Evolutionary conservation across 2,888 invertebrate genomes (phyloP).

Genomic region (Heteromyza rotundicornis): DNA sequence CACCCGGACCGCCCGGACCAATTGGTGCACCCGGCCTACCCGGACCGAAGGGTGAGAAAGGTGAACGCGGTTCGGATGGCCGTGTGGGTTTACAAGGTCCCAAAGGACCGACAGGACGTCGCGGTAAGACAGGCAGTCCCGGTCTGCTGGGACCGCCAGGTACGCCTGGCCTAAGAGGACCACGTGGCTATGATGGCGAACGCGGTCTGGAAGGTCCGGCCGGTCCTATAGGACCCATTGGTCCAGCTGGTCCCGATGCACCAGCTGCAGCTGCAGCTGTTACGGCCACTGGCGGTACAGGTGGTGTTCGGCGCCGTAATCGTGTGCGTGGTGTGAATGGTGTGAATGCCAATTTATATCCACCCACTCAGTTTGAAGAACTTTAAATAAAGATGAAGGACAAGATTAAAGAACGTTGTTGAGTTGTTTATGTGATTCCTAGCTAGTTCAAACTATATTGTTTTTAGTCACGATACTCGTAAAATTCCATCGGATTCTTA

Average conservation of each 20-base stretch:
- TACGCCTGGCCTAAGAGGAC: slow-evolving; percentile 24
- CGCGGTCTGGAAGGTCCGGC: slow-evolving; percentile 30
- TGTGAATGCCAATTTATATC: too few species aligned
- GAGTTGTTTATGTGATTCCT: too few species aligned
- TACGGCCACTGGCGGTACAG: neutral
- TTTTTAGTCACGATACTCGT: too few species aligned
- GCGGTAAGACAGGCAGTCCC: slow-evolving; percentile 28
- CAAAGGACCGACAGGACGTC: slow-evolving; percentile 24
- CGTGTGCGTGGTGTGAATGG: too few species aligned
- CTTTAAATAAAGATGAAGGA: too few species aligned
- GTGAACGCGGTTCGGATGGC: slow-evolving; percentile 27
- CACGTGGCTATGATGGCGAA: slow-evolving; percentile 33
- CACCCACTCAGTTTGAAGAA: too few species aligned
- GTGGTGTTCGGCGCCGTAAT: neutral
- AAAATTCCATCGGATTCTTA: too few species aligned
- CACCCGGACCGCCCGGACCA: slow-evolving; percentile 28
- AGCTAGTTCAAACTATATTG: too few species aligned
- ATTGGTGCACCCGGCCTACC: slow-evolving; percentile 26
- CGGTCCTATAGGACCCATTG: slow-evolving; percentile 28
- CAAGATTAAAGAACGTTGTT: too few species aligned
- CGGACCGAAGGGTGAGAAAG: slow-evolving; percentile 32
- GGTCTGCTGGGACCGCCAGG: slow-evolving; percentile 33
- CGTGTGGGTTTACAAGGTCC: slow-evolving; percentile 23
- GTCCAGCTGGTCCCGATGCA: slow-evolving; percentile 22
- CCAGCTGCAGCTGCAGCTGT: slow-evolving; percentile 6